Evolutionary conservation across 2,797 vertebrate genomes (phyloP).

Genomic region (Galaxias olidus): DNA sequence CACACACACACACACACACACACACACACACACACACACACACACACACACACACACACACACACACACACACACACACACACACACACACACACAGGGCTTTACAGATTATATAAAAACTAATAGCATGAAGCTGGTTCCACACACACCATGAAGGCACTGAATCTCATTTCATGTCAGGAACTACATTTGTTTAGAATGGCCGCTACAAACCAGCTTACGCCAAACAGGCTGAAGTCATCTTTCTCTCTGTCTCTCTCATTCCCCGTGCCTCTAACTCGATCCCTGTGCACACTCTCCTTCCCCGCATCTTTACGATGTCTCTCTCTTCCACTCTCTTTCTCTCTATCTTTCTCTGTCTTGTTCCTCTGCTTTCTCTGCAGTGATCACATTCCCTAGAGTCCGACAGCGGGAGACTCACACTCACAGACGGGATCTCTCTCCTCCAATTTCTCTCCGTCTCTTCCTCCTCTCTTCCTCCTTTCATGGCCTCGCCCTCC

Average conservation of each 20-base stretch:
- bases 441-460: constrained; percentile 81
- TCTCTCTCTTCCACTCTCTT: constrained; percentile 32
- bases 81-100: constrained; percentile 1
- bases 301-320: constrained; percentile 36
- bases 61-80: constrained; percentile 3
- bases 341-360: constrained; percentile 64
- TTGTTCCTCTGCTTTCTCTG: constrained; percentile 52
- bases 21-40: constrained; percentile 7
- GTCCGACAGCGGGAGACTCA: constrained; percentile 77
- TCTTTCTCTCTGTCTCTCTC: constrained; percentile 45
- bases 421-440: constrained; percentile 78
- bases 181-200: constrained; percentile 58
- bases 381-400: constrained; percentile 74
- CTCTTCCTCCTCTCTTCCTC: constrained; percentile 52
- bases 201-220: constrained; percentile 38
- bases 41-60: constrained; percentile 12
- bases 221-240: constrained; percentile 50
- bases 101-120: not conserved
- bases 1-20: constrained; percentile 9
- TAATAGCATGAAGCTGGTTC: not conserved
- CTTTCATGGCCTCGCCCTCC: constrained; percentile 3
- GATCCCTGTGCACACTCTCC: constrained; percentile 40
- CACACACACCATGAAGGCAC: constrained; percentile 2
- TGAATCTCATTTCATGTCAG: constrained; percentile 62
- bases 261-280: constrained; percentile 11